Conservation (phyloP, 2,888 invertebrate species). For the Heliconius erato region DNA sequence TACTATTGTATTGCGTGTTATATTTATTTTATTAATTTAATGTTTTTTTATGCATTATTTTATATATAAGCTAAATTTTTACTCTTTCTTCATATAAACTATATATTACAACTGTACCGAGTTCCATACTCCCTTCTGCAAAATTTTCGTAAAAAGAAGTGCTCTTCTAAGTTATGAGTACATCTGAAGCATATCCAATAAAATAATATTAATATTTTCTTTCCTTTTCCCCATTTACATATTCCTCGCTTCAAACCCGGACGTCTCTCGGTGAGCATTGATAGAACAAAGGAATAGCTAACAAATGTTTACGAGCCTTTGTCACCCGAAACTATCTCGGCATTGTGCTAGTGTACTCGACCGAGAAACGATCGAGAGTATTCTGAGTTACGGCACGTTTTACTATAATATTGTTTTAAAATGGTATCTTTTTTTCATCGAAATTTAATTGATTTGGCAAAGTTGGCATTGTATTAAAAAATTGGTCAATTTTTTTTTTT, state of each 20-base stretch:
- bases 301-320: constrained; percentile 55
- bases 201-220: constrained; percentile 9
- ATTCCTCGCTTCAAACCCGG: constrained; percentile 7
- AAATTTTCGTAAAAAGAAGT: too few species aligned
- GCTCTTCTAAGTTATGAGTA: too few species aligned
- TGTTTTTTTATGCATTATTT: too few species aligned
- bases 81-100: too few species aligned
- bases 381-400: constrained; percentile 23
- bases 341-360: constrained; percentile 42
- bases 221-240: not conserved
- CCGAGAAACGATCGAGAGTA: constrained; percentile 40
- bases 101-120: too few species aligned
- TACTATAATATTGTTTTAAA: not conserved
- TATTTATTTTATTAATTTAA: too few species aligned
- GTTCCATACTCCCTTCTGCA: too few species aligned
- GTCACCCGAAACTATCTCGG: constrained; percentile 51
- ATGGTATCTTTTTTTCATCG: not conserved
- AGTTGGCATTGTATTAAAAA: not conserved
- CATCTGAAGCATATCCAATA: too few species aligned
- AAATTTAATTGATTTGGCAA: not conserved
- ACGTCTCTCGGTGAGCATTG: constrained; percentile 41
- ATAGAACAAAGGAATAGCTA: constrained; percentile 56
- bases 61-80: too few species aligned
- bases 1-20: too few species aligned
- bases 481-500: too few species aligned